phyloP scores from a whole-genome alignment of 2,888 invertebrate species.

The Thysanoteuthis rhombus region DNA sequence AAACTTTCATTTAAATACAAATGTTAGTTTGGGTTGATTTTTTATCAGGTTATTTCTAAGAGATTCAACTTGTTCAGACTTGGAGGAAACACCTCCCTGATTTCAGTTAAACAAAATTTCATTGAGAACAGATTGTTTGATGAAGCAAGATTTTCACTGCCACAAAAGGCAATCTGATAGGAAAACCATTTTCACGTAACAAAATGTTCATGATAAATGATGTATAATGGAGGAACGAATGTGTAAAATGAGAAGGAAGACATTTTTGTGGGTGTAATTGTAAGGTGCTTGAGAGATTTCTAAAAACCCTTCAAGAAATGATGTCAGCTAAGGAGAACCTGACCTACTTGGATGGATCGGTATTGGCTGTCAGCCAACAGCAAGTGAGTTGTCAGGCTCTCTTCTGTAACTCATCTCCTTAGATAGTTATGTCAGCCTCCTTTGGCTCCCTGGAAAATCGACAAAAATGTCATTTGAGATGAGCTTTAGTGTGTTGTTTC shows the following conservation, averaged over 20 bases:
- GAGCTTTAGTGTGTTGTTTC: neutral
- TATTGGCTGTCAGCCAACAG: neutral
- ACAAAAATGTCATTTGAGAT: neutral
- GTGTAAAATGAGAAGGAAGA: constrained; percentile 1
- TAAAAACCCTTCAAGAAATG: neutral
- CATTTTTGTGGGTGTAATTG: neutral
- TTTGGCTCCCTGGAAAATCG: neutral
- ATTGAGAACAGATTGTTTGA: neutral
- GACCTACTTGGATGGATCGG: neutral
- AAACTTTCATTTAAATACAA: too few species aligned
- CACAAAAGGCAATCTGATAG: neutral
- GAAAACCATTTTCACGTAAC: neutral
- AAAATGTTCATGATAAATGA: neutral
- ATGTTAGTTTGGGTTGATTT: too few species aligned
- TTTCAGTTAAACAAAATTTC: neutral
- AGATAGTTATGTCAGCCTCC: neutral
- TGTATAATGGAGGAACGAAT: neutral
- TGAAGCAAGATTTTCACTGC: neutral
- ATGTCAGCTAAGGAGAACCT: neutral
- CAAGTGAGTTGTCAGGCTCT: neutral
- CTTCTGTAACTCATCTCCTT: neutral
- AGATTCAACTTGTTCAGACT: too few species aligned
- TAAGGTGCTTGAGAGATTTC: neutral
- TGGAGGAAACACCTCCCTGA: neutral
- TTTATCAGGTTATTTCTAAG: too few species aligned